phyloP scores from a whole-genome alignment of 2,888 invertebrate species.

The Phymatocera aterrima region DNA sequence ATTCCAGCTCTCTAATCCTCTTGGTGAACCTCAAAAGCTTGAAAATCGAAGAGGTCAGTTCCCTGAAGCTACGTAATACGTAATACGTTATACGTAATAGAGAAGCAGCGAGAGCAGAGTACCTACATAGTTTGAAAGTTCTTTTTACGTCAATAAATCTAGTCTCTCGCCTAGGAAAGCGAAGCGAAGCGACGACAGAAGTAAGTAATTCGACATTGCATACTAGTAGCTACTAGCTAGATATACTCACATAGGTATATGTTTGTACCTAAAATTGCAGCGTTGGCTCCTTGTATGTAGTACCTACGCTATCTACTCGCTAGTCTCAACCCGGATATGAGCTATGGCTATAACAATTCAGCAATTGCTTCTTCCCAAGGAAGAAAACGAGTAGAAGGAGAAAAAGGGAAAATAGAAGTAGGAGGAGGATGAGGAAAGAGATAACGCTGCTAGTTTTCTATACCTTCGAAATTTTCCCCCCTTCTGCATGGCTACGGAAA shows the following conservation, averaged over 20 bases:
- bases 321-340: conserved; percentile 17
- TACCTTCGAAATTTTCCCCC: background rate
- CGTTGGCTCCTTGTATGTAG: background rate
- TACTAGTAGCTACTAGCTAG: conserved; percentile 1
- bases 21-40: no score
- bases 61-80: no score
- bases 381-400: background rate
- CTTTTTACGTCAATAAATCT: conserved; percentile 15
- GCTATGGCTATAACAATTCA: conserved; percentile 31
- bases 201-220: conserved; percentile 34
- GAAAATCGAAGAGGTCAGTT: no score
- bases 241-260: no score
- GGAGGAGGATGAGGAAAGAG: background rate
- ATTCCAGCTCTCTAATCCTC: no score
- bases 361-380: background rate
- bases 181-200: conserved; percentile 24
- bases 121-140: conserved; percentile 7
- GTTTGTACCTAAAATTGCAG: no score
- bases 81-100: no score
- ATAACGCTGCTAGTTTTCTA: background rate
- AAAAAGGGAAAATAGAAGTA: background rate
- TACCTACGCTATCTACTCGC: background rate
- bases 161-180: no score
- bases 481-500: no score
- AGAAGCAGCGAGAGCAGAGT: no score